A percentile compares a stretch with the other conserved stretches of the same genome.
phyloP scores from a whole-genome alignment of 1,140 invertebrate genomes.

The Charaxes varanes region DNA sequence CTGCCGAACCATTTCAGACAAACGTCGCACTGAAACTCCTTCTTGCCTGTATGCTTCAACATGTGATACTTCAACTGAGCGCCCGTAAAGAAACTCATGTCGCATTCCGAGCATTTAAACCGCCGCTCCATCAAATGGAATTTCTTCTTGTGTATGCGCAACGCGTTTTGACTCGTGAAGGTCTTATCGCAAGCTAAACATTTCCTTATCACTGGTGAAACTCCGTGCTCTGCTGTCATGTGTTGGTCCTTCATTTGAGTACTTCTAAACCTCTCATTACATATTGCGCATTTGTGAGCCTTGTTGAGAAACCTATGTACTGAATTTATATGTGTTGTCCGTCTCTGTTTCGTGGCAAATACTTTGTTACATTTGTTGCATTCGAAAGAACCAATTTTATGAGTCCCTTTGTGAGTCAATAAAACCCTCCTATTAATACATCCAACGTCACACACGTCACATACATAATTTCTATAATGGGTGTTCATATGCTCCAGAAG shows the following conservation, averaged over 20 bases:
- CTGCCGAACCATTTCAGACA: conserved; percentile 76
- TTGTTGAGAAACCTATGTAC: conserved; percentile 26
- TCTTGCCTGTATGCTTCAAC: conserved; percentile 75
- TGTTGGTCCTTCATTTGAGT: conserved; percentile 38
- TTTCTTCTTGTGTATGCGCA: conserved; percentile 37
- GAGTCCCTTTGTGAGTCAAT: conserved; percentile 21
- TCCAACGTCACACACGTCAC: conserved; percentile 26
- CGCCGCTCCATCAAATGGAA: conserved; percentile 53
- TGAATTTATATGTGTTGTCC: conserved; percentile 30
- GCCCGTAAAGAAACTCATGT: conserved; percentile 30
- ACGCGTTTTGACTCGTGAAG: conserved; percentile 33
- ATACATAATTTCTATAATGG: conserved; percentile 32
- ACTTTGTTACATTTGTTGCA: conserved; percentile 37
- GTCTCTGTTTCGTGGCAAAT: conserved; percentile 35
- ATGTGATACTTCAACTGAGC: conserved; percentile 53
- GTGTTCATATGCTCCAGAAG: conserved; percentile 29
- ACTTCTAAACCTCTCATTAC: conserved; percentile 35
- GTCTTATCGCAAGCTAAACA: conserved; percentile 48
- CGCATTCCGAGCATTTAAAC: conserved; percentile 7
- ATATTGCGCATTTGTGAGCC: conserved; percentile 40
- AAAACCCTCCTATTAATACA: conserved; percentile 31
- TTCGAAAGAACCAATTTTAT: conserved; percentile 57
- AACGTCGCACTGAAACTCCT: conserved; percentile 65
- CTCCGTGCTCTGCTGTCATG: conserved; percentile 34
- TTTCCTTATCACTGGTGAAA: conserved; percentile 25